phyloP scores from a whole-genome alignment of 2,113 vertebrate genomes.

The Rhinoderma darwinii region DNA sequence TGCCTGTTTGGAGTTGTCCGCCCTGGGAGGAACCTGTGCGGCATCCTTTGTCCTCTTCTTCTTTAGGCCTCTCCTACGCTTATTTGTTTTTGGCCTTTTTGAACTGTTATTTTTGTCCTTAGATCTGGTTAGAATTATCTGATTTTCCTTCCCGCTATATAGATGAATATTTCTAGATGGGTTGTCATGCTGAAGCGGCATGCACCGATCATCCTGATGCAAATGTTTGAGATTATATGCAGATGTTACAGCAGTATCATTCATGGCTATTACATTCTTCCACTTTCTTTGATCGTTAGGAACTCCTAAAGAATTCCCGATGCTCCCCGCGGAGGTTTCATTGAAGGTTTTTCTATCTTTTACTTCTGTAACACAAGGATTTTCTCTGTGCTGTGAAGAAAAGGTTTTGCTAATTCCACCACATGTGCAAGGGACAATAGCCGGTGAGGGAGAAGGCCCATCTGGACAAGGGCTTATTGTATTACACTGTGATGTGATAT shows the following conservation, averaged over 20 bases:
- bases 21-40: conserved; percentile 1
- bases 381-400: neutral
- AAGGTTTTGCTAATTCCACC: neutral
- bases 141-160: neutral
- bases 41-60: conserved; percentile 38
- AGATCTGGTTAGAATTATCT: conserved; percentile 5
- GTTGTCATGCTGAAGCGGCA: neutral
- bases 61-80: conserved; percentile 53
- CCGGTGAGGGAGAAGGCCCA: neutral
- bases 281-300: neutral
- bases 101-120: conserved; percentile 47
- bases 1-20: neutral
- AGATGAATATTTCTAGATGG: conserved; percentile 10
- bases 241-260: conserved; percentile 4
- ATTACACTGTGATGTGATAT: fast-evolving
- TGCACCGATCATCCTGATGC: conserved; percentile 36
- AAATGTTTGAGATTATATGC: neutral
- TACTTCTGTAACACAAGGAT: neutral
- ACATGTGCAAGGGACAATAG: neutral
- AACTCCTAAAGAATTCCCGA: neutral
- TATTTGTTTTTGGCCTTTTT: conserved; percentile 57
- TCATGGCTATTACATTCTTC: neutral
- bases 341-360: neutral
- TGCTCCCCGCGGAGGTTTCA: neutral
- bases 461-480: neutral